These are phyloP conservation scores for Heliopora coerulea DNA, from an alignment of 92 coral and sea anemone species.

Conservation along the genomic window DNA sequence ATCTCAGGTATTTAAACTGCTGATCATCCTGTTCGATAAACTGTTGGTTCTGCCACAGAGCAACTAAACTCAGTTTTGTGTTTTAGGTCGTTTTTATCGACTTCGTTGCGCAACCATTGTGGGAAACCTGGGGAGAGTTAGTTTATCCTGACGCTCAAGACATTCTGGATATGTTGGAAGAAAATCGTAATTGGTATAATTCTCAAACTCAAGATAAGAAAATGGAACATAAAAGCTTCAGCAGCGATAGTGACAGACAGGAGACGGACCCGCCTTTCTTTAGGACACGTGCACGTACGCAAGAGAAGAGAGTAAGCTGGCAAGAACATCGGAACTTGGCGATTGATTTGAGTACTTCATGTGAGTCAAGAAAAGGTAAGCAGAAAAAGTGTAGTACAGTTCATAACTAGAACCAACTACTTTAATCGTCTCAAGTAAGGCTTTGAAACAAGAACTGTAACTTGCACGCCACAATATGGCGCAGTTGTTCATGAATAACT, in stretches of 20 bases:
- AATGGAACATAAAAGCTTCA: constrained; percentile 30
- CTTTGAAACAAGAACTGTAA: no score
- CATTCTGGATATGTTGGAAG: constrained; percentile 85
- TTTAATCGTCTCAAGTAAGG: no score
- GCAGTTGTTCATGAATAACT: no score
- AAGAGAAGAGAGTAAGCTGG: constrained; percentile 95
- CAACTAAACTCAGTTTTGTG: no score
- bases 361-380: constrained; percentile 59
- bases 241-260: constrained; percentile 75
- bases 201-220: constrained; percentile 64
- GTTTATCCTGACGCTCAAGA: constrained; percentile 93
- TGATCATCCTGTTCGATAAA: no score
- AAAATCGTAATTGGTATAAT: constrained; percentile 94
- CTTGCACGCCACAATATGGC: no score
- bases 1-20: constrained; percentile 90
- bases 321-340: constrained; percentile 94
- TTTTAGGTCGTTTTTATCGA: constrained; percentile 94
- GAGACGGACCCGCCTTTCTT: constrained; percentile 47
- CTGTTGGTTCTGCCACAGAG: no score
- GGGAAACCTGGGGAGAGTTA: constrained; percentile 99
- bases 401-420: no score
- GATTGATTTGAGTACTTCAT: constrained; percentile 82
- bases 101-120: constrained; percentile 95
- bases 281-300: constrained; percentile 64
- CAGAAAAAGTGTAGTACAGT: constrained; percentile 46